Base-by-base conservation (phyloP, 1,140 invertebrate genomes). In the Drosophila kepulauana region DNA sequence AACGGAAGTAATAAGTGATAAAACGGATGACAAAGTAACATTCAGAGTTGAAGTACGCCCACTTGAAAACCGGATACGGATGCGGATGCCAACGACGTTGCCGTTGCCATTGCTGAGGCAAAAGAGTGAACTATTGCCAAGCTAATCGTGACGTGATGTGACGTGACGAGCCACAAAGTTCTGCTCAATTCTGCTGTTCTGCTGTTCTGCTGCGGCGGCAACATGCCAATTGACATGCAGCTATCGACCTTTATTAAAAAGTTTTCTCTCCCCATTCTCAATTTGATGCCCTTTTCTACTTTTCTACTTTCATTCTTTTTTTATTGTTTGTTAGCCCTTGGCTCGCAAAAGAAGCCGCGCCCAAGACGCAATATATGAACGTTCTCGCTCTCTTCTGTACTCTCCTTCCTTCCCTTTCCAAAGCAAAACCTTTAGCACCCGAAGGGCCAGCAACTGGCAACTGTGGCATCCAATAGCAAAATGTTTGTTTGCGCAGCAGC, bases 231-330 rank as follows among this genome's bases (percentile, higher is more conserved):
- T 88, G 85, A 89, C 85, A 88, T 88, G 85, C 85, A 88, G 85
- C 85, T 85, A 88, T 89, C 85, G 86, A 89, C 85, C 85, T 88
- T 88, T 88, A 88, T 88, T 88, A 89, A 88, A 88, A 88, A 88
- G 59, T 88, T 87, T 87, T 88, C 74, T 68, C 71, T 75, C 69
- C 16, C 57, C 20, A 25, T 46, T 30, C 57, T 13, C 57, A 54
- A 54, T 45, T 59, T 38, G 54, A 57, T 57, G 5, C 35, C 10
- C 11, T 46, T 43, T 52, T 51, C 7, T 25, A 25, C 20, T 35
- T 15, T 49, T 64, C 1, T 15, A 43, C 15, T 43, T 25, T 45
- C 7, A 25, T 64, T 52, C 8, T 11, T 58, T 51, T 66, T 33
- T 51, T 59, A 41, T 38, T 71, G 33, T 74, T 68, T 74, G 49